Percentiles rank a stretch among this genome's conserved stretches.
Conservation (phyloP, 2,797 vertebrate genomes). For the Hyperoplus lanceolatus region DNA sequence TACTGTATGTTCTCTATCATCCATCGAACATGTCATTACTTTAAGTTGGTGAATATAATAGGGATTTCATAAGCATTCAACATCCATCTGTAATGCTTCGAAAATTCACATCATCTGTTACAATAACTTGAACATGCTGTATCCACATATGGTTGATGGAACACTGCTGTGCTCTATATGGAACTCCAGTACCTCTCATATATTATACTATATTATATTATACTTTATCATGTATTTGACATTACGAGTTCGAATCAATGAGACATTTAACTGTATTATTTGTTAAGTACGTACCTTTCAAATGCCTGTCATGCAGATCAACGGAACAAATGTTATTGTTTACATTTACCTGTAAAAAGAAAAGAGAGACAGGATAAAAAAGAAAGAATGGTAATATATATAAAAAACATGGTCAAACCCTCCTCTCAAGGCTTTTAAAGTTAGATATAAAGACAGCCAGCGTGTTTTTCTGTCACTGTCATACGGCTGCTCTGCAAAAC, state of each 20-base stretch:
- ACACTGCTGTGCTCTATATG: slow-evolving; percentile 9
- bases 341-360: slow-evolving; percentile 42
- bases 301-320: slow-evolving; percentile 26
- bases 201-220: background rate
- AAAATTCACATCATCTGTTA: slow-evolving; percentile 24
- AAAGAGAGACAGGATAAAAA: slow-evolving; percentile 29
- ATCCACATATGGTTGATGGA: slow-evolving; percentile 32
- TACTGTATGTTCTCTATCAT: slow-evolving; percentile 23
- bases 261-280: slow-evolving; percentile 23
- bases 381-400: background rate
- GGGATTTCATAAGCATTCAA: slow-evolving; percentile 43
- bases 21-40: slow-evolving; percentile 29
- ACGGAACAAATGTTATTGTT: slow-evolving; percentile 29
- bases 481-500: slow-evolving; percentile 47
- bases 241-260: slow-evolving; percentile 30
- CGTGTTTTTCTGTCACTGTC: slow-evolving; percentile 31
- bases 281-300: slow-evolving; percentile 47
- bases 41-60: slow-evolving; percentile 22
- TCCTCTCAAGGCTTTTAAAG: slow-evolving; percentile 2
- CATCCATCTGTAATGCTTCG: slow-evolving; percentile 29
- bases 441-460: slow-evolving; percentile 37
- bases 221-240: slow-evolving; percentile 27
- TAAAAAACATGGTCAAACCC: slow-evolving; percentile 14
- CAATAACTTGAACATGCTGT: slow-evolving; percentile 25
- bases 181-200: slow-evolving; percentile 2